phyloP scores from a whole-genome alignment of 2,113 vertebrate genomes.

The Tetrao urogallus region DNA sequence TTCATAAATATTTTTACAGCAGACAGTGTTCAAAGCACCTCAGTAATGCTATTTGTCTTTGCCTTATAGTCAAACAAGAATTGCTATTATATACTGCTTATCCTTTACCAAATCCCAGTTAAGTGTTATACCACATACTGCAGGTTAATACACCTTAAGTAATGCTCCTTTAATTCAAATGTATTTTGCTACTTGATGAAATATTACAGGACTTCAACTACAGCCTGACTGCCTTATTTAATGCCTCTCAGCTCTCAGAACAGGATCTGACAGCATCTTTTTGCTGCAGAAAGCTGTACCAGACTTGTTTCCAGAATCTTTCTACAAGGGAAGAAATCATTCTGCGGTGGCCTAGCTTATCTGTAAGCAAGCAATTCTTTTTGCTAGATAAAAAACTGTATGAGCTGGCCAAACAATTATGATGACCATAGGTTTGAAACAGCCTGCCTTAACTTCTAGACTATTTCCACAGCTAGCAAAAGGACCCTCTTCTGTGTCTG shows the following conservation, averaged over 20 bases:
- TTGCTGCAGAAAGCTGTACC: background rate
- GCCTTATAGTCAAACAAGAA: background rate
- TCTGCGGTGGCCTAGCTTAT: background rate
- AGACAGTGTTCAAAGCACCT: background rate
- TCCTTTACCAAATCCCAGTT: background rate
- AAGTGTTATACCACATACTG: background rate
- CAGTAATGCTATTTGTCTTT: background rate
- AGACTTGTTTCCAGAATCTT: background rate
- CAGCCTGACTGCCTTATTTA: background rate
- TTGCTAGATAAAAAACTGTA: background rate
- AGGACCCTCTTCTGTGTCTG: rapidly evolving
- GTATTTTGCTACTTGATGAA: background rate
- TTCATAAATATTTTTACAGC: background rate
- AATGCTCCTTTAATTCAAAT: background rate
- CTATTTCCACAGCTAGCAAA: background rate
- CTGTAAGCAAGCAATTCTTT: background rate
- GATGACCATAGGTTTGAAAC: background rate
- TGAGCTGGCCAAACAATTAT: background rate
- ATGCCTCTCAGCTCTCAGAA: background rate
- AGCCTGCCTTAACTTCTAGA: background rate
- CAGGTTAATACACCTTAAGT: background rate
- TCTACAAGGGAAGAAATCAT: background rate
- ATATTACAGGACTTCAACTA: background rate
- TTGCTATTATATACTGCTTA: background rate
- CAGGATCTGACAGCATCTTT: background rate